A percentile compares a stretch with the other conserved stretches of the same genome.
phyloP scores from a whole-genome alignment of 1,140 invertebrate species.

The Zophobas atratus region DNA sequence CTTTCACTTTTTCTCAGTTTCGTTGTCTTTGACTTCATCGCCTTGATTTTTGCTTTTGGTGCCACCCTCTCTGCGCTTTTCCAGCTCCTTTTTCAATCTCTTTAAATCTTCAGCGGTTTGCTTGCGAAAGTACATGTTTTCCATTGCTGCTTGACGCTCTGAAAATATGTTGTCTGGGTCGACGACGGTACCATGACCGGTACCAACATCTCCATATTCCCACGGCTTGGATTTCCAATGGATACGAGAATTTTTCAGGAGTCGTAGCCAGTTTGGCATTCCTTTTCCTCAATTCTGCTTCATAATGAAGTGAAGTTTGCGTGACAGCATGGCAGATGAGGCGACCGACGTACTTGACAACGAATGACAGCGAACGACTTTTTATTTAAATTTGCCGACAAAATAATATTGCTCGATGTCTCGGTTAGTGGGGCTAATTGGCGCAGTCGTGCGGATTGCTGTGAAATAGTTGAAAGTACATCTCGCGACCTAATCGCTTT shows the following conservation, averaged over 20 bases:
- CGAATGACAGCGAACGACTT: no score
- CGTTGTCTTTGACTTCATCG: neutral
- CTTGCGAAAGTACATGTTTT: constrained; percentile 18
- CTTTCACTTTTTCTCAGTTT: neutral
- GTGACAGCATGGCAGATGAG: no score
- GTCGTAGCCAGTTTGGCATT: no score
- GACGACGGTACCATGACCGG: neutral
- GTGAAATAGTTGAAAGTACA: neutral
- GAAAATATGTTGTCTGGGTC: constrained; percentile 25
- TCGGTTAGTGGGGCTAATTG: no score
- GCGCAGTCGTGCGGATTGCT: no score
- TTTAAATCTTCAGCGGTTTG: neutral
- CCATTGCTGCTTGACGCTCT: constrained; percentile 16
- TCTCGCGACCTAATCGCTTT: constrained; percentile 46
- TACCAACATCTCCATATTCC: neutral
- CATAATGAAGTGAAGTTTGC: no score
- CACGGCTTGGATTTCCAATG: no score
- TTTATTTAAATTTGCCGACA: no score
- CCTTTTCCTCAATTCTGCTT: no score
- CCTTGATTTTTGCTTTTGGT: neutral
- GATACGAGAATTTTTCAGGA: no score
- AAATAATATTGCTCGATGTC: no score
- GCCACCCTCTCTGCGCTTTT: neutral
- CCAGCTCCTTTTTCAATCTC: constrained; percentile 1
- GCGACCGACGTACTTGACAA: no score